These are phyloP conservation scores for Laticauda laticaudata DNA, from an alignment of 2,113 vertebrate species.

Conservation along the genomic window DNA sequence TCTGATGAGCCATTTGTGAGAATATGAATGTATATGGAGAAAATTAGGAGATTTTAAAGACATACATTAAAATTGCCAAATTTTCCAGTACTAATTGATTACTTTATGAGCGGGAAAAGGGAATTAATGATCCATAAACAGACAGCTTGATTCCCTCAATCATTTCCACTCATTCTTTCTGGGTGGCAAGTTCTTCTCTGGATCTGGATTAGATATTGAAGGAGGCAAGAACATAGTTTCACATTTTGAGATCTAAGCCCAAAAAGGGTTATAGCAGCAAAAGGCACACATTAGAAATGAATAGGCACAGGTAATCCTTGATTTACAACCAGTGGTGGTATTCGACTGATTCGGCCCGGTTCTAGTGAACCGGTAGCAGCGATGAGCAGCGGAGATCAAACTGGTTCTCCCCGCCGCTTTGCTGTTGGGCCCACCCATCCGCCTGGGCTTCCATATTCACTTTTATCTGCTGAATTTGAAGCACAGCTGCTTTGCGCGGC, in stretches of 20 bases:
- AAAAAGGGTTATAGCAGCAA: background rate
- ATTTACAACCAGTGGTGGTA: too few relatives aligned
- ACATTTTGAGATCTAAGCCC: background rate
- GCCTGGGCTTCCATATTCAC: too few relatives aligned
- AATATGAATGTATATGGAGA: background rate
- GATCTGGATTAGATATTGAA: background rate
- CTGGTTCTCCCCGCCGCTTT: too few relatives aligned
- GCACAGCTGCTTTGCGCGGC: too few relatives aligned
- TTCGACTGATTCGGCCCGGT: too few relatives aligned
- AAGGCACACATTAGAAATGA: background rate
- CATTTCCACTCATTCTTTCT: background rate
- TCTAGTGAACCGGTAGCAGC: too few relatives aligned
- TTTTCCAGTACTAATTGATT: background rate
- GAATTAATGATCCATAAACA: background rate
- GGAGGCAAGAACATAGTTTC: background rate
- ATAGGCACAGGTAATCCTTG: background rate
- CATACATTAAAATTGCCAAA: background rate
- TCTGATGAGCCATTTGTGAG: slow-evolving; percentile 5
- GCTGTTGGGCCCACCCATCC: too few relatives aligned
- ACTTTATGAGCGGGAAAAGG: background rate
- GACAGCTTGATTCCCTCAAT: background rate
- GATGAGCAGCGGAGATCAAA: too few relatives aligned
- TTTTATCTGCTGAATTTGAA: too few relatives aligned
- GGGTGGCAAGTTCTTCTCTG: background rate
- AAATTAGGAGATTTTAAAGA: background rate